Conservation (phyloP, 2,113 vertebrate genomes). For the Mesocricetus auratus region DNA sequence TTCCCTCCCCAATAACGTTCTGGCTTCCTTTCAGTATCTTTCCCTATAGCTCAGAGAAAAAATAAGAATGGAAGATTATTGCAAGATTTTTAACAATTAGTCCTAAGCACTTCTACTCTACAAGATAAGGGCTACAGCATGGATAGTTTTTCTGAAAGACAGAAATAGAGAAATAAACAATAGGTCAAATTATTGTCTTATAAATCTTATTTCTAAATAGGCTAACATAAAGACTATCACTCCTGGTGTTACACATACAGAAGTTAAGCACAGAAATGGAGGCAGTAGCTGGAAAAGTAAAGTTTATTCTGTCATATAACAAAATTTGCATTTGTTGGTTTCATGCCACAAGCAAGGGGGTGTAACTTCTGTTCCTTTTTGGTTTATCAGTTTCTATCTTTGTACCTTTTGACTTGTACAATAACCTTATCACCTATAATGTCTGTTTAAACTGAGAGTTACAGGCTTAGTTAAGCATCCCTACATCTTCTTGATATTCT, state of each 20-base stretch:
- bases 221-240: not conserved
- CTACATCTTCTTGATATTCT: not conserved
- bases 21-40: not conserved
- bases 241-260: not conserved
- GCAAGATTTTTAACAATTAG: not conserved
- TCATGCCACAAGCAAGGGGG: not conserved
- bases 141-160: not conserved
- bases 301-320: not conserved
- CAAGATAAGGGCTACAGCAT: not conserved
- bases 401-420: not conserved
- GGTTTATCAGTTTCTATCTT: not conserved
- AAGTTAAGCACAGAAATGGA: not conserved
- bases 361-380: not conserved
- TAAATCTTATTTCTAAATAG: not conserved
- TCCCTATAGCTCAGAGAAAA: constrained; percentile 13
- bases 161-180: not conserved
- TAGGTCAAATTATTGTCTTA: not conserved
- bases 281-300: not conserved
- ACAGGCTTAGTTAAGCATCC: not conserved
- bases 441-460: not conserved
- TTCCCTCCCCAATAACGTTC: not conserved
- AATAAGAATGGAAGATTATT: not conserved
- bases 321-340: constrained; percentile 3
- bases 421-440: not conserved
- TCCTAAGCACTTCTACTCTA: not conserved